Conservation (phyloP, 2,113 vertebrate genomes). For the Drymodes brunneopygia region DNA sequence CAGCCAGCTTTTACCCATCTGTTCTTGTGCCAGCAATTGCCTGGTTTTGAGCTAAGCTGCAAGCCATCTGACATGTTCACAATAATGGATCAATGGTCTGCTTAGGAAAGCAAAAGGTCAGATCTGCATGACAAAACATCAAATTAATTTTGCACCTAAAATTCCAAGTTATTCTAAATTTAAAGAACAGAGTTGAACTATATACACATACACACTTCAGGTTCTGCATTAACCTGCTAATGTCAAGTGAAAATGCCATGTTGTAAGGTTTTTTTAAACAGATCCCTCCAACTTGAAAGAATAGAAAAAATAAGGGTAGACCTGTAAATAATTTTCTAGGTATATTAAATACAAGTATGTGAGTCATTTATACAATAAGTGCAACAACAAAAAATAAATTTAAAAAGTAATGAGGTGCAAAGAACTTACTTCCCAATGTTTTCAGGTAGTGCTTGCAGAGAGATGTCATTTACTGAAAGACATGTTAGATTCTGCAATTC, state of each 20-base stretch:
- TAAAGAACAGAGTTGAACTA: not conserved
- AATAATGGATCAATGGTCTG: constrained; percentile 1
- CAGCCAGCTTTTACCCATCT: not conserved
- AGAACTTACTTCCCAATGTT: constrained; percentile 98
- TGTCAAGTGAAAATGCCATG: not conserved
- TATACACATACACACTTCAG: not conserved
- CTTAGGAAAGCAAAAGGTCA: constrained; percentile 22
- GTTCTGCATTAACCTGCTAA: not conserved
- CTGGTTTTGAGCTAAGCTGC: constrained; percentile 4
- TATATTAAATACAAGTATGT: not conserved
- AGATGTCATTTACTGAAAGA: constrained; percentile 99
- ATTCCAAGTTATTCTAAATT: not conserved
- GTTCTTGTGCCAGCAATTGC: not conserved
- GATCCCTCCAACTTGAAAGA: not conserved
- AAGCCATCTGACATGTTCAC: not conserved
- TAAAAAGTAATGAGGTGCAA: not conserved
- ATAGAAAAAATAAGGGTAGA: not conserved
- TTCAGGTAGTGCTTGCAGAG: constrained; percentile 91
- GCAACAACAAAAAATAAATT: not conserved
- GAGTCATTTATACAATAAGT: not conserved
- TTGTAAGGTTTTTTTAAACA: not conserved
- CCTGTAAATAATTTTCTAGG: not conserved
- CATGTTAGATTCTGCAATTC: constrained; percentile 92
- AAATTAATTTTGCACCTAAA: not conserved
- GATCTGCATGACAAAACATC: not conserved